Evolutionary conservation across 2,888 invertebrate genomes (phyloP), one percentile per base, ranked within the genome.

Genomic region (Ischnus inquisitorius): DNA sequence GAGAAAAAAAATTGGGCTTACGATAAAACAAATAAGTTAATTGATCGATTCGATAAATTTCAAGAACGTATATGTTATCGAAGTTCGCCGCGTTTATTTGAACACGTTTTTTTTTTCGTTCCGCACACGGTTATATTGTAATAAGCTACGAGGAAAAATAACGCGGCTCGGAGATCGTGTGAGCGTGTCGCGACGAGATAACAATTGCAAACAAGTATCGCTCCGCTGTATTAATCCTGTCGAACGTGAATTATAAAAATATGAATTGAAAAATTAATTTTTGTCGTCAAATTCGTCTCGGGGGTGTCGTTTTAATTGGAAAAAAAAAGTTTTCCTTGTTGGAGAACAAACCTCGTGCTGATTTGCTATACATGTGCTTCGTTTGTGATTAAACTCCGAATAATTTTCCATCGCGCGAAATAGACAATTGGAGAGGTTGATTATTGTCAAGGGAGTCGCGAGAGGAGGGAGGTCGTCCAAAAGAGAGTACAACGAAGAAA

Each of bases 241-340:
- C 12, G 19, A 22, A 22, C 10, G 19, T 22, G 12, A 10, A 22
- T 54, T 12, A 10, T 3, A 54, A 12, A 51, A 16, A 22, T 16
- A 14, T 22, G 16, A 25, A 14, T 41, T 16, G 1, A 34, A 72
- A 71, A 76, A 34, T 41, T 39, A 8, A 57, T 80, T 51, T 62
- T 82, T 75, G 34, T 14, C 16, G 48, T 76, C 48, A 48, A 16
- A 62, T 57, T 71, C 43, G 46, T 68, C 60, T 19, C 67, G 54
- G 85, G 85, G 85, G 85, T 85, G 85, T 85, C 79, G 85, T 82
- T 85, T 76, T 43, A 14, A 62, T 3, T 16, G 48, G 10, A 67
- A 34, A 22, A 62, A 43, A 43, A 68, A 3, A 34, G n/a, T n/a
- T n/a, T 39, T 51, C 39, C 14, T 14, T 10, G 48, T 54, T 14